Evolutionary conservation across 2,113 vertebrate genomes (phyloP).

Genomic region (Mola mola): DNA sequence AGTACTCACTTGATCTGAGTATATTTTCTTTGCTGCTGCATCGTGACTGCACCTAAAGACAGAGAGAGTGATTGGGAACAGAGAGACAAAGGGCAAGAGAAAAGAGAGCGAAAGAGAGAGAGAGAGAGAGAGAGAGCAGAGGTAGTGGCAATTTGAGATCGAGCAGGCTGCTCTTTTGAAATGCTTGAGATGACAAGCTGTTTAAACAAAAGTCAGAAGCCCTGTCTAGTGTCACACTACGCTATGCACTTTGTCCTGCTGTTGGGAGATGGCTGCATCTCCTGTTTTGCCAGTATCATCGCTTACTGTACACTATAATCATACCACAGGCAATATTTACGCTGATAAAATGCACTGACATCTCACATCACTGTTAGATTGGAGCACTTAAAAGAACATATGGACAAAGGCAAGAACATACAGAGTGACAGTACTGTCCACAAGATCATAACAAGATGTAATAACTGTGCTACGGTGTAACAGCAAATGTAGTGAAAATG

Average conservation of each 20-base stretch:
- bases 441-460: slow-evolving; percentile 62
- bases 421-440: slow-evolving; percentile 65
- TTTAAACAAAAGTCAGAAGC: slow-evolving; percentile 65
- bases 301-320: slow-evolving; percentile 38
- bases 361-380: slow-evolving; percentile 39
- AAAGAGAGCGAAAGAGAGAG: slow-evolving; percentile 13
- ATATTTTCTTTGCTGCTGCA: slow-evolving; percentile 99
- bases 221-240: slow-evolving; percentile 64
- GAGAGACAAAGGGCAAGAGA: slow-evolving; percentile 69
- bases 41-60: slow-evolving; percentile 96
- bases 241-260: slow-evolving; percentile 72
- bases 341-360: slow-evolving; percentile 45
- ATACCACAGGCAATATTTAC: slow-evolving; percentile 46
- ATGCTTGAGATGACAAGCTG: slow-evolving; percentile 66
- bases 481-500: slow-evolving; percentile 73
- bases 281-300: slow-evolving; percentile 45
- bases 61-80: slow-evolving; percentile 63
- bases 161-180: slow-evolving; percentile 55
- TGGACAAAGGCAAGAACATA: slow-evolving; percentile 74
- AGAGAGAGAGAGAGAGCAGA: slow-evolving; percentile 49
- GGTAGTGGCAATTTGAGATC: slow-evolving; percentile 68
- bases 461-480: slow-evolving; percentile 61
- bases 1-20: slow-evolving; percentile 97
- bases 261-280: slow-evolving; percentile 65
- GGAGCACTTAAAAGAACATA: slow-evolving; percentile 40